phyloP scores from a whole-genome alignment of 2,888 invertebrate species.

The Euspilapteryx auroguttella region DNA sequence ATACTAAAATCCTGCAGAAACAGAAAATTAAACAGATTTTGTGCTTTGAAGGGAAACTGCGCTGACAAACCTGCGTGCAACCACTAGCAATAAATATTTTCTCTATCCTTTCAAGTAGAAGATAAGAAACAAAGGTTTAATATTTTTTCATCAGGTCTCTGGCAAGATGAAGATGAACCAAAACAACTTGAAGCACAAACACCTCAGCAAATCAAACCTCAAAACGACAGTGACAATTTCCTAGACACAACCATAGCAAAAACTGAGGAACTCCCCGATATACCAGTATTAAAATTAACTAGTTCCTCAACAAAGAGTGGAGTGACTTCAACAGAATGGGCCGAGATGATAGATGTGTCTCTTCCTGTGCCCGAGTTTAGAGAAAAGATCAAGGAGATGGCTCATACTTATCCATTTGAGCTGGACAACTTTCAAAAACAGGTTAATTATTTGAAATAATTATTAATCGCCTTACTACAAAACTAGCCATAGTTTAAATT shows the following conservation, averaged over 20 bases:
- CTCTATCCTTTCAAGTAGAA: too few relatives aligned
- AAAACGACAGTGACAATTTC: constrained; percentile 32
- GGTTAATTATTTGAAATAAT: constrained; percentile 20
- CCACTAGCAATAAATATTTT: too few relatives aligned
- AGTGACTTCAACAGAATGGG: constrained; percentile 76
- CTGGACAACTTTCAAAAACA: constrained; percentile 97
- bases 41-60: too few relatives aligned
- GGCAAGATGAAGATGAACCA: constrained; percentile 38
- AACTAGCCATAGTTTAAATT: too few relatives aligned
- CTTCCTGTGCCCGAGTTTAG: constrained; percentile 81
- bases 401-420: constrained; percentile 86
- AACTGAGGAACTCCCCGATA: constrained; percentile 35
- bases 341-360: constrained; percentile 81
- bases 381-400: constrained; percentile 79
- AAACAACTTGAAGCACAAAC: constrained; percentile 14
- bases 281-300: constrained; percentile 72
- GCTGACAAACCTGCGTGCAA: too few relatives aligned
- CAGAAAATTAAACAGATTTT: too few relatives aligned
- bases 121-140: too few relatives aligned
- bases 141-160: constrained; percentile 23
- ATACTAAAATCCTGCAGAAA: too few relatives aligned
- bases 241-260: constrained; percentile 33
- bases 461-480: too few relatives aligned
- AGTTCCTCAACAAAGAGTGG: constrained; percentile 37
- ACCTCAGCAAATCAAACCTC: constrained; percentile 15